Evolutionary conservation across 2,797 vertebrate species (phyloP).

Genomic region (Sebastes iracundus): DNA sequence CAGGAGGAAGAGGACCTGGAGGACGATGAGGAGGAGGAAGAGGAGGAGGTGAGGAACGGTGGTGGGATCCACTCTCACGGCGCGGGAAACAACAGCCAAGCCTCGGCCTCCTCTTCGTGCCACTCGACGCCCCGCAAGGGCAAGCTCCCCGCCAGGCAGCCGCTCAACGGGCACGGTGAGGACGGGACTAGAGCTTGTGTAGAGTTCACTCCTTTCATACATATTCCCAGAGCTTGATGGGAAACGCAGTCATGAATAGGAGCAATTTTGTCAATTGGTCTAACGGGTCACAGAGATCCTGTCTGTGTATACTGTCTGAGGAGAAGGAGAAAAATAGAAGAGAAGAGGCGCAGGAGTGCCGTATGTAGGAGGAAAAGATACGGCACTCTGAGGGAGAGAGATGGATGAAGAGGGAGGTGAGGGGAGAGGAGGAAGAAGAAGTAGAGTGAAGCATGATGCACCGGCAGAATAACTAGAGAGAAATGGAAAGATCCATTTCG

Average conservation of each 20-base stretch:
- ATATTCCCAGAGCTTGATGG: not conserved
- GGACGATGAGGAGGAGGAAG: constrained; percentile 87
- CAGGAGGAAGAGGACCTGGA: constrained; percentile 96
- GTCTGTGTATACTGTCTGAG: not conserved
- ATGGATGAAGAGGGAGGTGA: not conserved
- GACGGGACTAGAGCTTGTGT: not conserved
- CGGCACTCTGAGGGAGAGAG: not conserved
- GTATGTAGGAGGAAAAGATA: not conserved
- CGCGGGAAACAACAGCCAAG: constrained; percentile 69
- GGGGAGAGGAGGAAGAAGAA: not conserved
- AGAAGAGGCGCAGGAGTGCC: not conserved
- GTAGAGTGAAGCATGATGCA: not conserved
- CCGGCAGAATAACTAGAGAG: not conserved
- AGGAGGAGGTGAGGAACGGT: constrained; percentile 84
- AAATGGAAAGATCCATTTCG: not conserved
- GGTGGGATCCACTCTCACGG: constrained; percentile 60
- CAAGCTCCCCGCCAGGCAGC: constrained; percentile 86
- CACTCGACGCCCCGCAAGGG: constrained; percentile 98
- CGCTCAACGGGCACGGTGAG: constrained; percentile 92
- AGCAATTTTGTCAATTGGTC: not conserved
- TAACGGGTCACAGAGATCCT: not conserved
- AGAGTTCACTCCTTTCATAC: not conserved
- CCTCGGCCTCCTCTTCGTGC: constrained; percentile 87
- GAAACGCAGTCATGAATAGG: not conserved
- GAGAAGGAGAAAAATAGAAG: not conserved